phyloP scores from a whole-genome alignment of 2,888 invertebrate genomes.

The Esperia sulphurella region DNA sequence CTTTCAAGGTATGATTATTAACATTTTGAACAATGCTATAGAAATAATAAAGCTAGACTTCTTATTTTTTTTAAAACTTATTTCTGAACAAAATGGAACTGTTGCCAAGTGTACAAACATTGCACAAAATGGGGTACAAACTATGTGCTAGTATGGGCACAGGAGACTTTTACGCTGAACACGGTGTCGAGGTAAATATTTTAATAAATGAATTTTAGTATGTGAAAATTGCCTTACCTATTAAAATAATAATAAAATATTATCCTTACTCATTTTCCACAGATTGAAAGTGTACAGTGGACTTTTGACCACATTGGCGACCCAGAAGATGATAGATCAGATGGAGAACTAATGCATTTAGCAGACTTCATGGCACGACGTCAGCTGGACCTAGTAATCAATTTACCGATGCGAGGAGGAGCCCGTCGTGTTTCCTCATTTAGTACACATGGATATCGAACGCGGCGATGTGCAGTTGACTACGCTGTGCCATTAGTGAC shows the following conservation, averaged over 20 bases:
- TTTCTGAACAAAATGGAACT: constrained; percentile 95
- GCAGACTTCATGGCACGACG: constrained; percentile 96
- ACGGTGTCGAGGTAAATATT: constrained; percentile 90
- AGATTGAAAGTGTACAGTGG: constrained; percentile 98
- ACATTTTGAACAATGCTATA: neutral
- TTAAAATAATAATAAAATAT: no score
- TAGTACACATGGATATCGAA: constrained; percentile 96
- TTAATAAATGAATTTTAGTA: no score
- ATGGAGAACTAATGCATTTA: constrained; percentile 89
- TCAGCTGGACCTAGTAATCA: constrained; percentile 98
- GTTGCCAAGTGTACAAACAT: constrained; percentile 87
- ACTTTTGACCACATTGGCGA: constrained; percentile 95
- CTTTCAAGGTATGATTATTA: constrained; percentile 89
- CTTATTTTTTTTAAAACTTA: constrained; percentile 8
- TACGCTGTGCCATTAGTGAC: constrained; percentile 98
- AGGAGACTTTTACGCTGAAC: constrained; percentile 97
- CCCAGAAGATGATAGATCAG: constrained; percentile 85
- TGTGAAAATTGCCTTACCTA: no score
- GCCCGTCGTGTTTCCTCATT: constrained; percentile 95
- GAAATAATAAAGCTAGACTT: neutral
- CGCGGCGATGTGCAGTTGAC: constrained; percentile 97
- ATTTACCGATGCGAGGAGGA: constrained; percentile 97
- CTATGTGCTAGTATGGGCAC: constrained; percentile 99
- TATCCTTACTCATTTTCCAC: constrained; percentile 6
- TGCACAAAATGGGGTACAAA: constrained; percentile 96